Conservation (phyloP, 2,113 vertebrate genomes). For the Zonotrichia leucophrys region DNA sequence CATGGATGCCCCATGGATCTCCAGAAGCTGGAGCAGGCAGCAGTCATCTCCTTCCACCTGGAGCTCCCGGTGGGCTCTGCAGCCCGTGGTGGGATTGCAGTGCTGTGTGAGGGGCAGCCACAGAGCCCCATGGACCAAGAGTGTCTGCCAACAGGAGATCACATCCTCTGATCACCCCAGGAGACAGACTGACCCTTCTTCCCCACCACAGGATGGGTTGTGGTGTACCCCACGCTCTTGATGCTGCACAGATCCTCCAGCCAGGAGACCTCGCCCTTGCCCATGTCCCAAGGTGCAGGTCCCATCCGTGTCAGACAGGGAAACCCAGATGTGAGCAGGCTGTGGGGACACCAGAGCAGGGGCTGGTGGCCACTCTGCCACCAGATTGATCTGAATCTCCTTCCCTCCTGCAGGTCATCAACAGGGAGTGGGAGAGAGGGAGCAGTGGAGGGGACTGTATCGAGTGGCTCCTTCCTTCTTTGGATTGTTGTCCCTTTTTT, state of each 20-base stretch:
- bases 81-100: background rate
- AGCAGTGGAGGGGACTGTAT: background rate
- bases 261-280: fast-evolving
- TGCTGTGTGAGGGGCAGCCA: background rate
- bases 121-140: background rate
- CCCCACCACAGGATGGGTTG: background rate
- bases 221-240: background rate
- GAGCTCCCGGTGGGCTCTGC: background rate
- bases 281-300: background rate
- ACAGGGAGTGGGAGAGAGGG: background rate
- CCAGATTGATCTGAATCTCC: background rate
- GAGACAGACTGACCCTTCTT: background rate
- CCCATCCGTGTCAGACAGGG: background rate
- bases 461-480: slow-evolving; percentile 25
- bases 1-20: background rate
- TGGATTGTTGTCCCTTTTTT: slow-evolving; percentile 56
- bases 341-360: background rate
- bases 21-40: background rate
- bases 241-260: background rate
- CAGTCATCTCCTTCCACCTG: background rate
- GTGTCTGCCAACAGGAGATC: background rate
- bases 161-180: background rate
- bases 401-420: background rate
- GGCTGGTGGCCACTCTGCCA: background rate
- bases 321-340: background rate